These are phyloP conservation scores for Cairina moschata DNA, from an alignment of 2,113 vertebrate genomes.

Conservation along the genomic window DNA sequence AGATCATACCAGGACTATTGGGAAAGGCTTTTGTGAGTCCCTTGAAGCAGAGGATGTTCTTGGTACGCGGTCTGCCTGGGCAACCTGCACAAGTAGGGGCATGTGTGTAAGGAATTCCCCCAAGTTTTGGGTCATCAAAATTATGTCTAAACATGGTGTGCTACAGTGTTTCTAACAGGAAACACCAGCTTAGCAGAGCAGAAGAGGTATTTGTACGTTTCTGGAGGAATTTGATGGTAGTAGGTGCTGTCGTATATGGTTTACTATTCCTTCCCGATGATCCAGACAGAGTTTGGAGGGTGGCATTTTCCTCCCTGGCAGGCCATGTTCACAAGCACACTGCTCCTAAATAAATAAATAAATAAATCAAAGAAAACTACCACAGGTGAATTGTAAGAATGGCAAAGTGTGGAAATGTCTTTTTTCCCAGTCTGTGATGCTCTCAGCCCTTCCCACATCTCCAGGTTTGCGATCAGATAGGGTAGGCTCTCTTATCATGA, in stretches of 20 bases:
- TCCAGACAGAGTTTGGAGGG: background rate
- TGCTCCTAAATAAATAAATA: background rate
- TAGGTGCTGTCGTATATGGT: background rate
- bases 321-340: background rate
- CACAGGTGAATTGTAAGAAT: constrained; percentile 29
- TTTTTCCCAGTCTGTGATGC: background rate
- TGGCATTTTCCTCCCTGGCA: background rate
- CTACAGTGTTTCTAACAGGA: background rate
- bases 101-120: background rate
- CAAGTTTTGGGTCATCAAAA: background rate
- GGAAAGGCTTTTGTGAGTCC: background rate
- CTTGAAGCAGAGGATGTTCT: background rate
- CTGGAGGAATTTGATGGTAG: background rate
- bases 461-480: background rate
- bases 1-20: background rate
- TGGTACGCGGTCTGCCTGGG: rapidly evolving
- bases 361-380: background rate
- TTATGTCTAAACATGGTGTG: background rate
- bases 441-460: constrained; percentile 3
- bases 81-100: background rate
- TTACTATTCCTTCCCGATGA: background rate
- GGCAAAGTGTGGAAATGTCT: background rate
- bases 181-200: background rate
- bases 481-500: background rate
- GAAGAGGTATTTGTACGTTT: background rate